Base-by-base conservation (phyloP, 2,888 invertebrate species). In the Petrolisthes cinctipes region DNA sequence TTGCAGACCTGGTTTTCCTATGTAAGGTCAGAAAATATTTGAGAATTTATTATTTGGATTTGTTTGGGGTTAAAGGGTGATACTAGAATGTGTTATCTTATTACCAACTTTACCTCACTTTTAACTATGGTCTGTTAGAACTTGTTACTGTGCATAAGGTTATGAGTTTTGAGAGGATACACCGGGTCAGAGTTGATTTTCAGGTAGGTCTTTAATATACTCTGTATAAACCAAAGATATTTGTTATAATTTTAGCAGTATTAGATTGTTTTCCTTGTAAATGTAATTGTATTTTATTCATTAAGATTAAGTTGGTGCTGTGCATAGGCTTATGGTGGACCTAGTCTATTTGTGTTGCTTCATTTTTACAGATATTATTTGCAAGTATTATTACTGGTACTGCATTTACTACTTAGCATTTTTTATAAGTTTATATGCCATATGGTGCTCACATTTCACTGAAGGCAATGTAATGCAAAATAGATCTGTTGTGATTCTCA, bases 171-270 rank as follows among this genome's bases (percentile, higher is more conserved):
- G 37, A 66, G 17, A 73, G n/a, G 51, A 76, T 9, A 54, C 14
- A 37, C 37, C 17, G 5, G 5, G 54, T 53, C 51, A 76, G 37
- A 78, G 37, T 23, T 61, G 68, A 71, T 68, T 66, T 66, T 76
- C 66, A 83, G 57, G 37, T 53, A 75, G 53, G 61, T 83, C 51
- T 54, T 83, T 75, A 82, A 86, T 78, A 83, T 68, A 86, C 83
- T 83, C 82, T 86, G 76, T 79, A 20, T 56, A 86, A 86, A 86
- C 86, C 86, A 86, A 86, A 86, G 86, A 86, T 83, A 83, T 83
- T 86, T 83, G 66, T 82, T 86, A 53, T 56, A 76, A 51, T 54
- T 86, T 86, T 86, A 78, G 82, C 86, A 86, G 86, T 86, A 86
- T 86, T 86, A 86, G 75, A 76, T 71, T 82, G 23, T 86, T 86